Base-by-base conservation (phyloP, 2,113 vertebrate species). In the Atrichornis clamosus region DNA sequence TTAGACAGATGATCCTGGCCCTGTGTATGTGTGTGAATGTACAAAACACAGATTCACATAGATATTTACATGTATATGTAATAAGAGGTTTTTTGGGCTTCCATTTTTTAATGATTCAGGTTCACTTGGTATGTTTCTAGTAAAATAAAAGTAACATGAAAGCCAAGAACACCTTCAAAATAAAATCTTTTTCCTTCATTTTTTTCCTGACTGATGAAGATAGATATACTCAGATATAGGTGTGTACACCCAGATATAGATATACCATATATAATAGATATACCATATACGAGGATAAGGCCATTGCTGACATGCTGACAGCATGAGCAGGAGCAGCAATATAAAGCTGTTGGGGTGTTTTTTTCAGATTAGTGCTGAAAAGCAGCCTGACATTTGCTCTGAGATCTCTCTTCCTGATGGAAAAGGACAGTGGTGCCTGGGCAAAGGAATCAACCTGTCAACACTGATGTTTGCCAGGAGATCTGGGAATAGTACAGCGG, bases 1-100 rank as follows among this genome's bases (percentile, higher is more conserved):
- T 9, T 46, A 74, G 75, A 33, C 8, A 50, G 49, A 39, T 49
- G 5, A 59, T 50, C 55, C 37, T 46, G 17, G 4, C 6, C 8
- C 15, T 37, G 9, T 1, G 1, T 30, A 11, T 24, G 7, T 18
- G 7, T 46, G 7, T 26, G n/a, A 33, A 13, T 3, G 1, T 39
- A 27, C 23, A 24, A 72, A 79, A 68, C 1, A 60, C 10, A 63
- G 27, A 79, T 26, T 23, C 28, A 42, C 15, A 16, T 2, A 74
- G 23, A 33, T 28, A 64, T 27, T 74, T 72, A 59, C 8, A 27
- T 13, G n/a, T 1, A 2, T 26, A 44, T 0, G 0, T 21, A 28
- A 88, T 8, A 14, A 16, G 42, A 74, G 46, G 0, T 5, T 19
- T 62, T 50, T 20, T 6, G 5, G 21, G 6, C 12, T 53, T 52